These are phyloP conservation scores for Spermophilus dauricus DNA, from an alignment of 2,113 vertebrate species.

Conservation along the genomic window DNA sequence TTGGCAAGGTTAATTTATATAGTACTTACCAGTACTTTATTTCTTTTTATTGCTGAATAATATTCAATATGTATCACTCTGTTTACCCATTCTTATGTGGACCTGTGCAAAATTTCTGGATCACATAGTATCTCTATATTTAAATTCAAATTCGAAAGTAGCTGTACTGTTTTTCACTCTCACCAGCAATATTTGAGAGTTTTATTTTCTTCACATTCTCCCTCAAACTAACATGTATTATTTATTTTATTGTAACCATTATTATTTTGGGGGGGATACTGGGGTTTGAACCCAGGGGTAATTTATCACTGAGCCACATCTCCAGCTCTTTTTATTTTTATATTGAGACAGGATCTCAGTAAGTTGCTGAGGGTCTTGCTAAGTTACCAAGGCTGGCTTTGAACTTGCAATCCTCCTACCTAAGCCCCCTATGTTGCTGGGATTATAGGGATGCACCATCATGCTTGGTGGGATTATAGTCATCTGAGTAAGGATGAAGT, in stretches of 20 bases:
- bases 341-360: too few relatives aligned
- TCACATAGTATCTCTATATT: not conserved
- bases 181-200: not conserved
- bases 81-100: not conserved
- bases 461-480: not conserved
- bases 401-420: too few relatives aligned
- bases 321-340: too few relatives aligned
- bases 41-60: not conserved
- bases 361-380: too few relatives aligned
- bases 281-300: too few relatives aligned
- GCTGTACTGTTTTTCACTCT: not conserved
- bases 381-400: too few relatives aligned
- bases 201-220: not conserved
- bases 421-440: too few relatives aligned
- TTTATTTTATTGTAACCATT: too few relatives aligned
- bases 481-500: not conserved
- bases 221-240: not conserved
- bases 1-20: not conserved
- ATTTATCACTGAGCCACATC: too few relatives aligned
- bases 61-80: not conserved
- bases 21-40: not conserved
- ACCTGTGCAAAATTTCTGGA: not conserved
- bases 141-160: not conserved
- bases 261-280: too few relatives aligned
- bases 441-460: too few relatives aligned